Evolutionary conservation across 2,888 invertebrate species (phyloP), one percentile per base, ranked within the genome.

Genomic region (Stomorhina lunata): DNA sequence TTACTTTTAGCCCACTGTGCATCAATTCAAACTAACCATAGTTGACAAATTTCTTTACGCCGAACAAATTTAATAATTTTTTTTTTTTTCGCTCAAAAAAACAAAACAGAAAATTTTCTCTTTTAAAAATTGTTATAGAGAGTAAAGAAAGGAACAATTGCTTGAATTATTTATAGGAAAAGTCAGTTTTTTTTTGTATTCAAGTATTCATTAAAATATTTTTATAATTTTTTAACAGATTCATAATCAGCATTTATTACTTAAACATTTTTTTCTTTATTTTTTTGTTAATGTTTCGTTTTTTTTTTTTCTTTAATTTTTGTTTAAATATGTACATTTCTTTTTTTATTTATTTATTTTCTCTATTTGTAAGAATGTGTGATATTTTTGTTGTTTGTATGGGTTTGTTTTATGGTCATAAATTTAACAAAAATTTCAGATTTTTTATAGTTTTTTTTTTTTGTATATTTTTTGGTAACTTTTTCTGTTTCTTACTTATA

Each of bases 161-260:
- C 48, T n/a, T 45, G 34, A 55, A 37, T 32, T 59, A 6, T 50
- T 22, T 32, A 53, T 43, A 43, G 32, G 40, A 72, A 73, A 50
- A 75, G 32, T 27, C 22, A 66, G 34, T 25, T 10, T 43, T 34
- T 29, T 20, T 57, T 66, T 57, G 15, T 29, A 32, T 43, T 27
- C 22, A 12, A 45, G 43, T 72, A n/a, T 29, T 27, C 27, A 25
- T 48, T 61, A 2, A 66, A 22, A 45, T 4, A 6, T 57, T n/a
- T 32, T 55, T 43, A 17, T 45, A 20, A 85, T 87, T 69, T 43
- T 57, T 55, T 55, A 27, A 32, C 71, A 73, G 48, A 81, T 71
- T 80, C 57, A 68, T 53, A 76, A 77, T 76, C 76, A 76, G 50
- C 66, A 48, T 50, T 65, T 72, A 29, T 61, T 55, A 43, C 61